These are phyloP conservation scores for Talpa occidentalis DNA, from an alignment of 2,113 vertebrate genomes.

Conservation along the genomic window DNA sequence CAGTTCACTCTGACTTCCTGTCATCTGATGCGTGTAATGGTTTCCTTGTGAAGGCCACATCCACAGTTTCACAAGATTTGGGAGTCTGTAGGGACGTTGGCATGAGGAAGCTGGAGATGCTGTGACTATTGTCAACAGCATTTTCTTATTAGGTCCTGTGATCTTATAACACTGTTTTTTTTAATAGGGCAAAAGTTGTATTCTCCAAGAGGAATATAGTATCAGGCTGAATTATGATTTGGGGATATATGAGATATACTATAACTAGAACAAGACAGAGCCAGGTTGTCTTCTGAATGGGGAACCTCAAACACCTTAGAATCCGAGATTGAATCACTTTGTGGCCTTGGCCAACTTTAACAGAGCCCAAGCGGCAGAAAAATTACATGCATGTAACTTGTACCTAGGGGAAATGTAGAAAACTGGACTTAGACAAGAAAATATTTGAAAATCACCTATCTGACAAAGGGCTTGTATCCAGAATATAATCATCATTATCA, in stretches of 20 bases:
- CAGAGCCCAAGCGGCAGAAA: not conserved
- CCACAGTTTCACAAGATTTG: not conserved
- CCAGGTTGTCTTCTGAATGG: not conserved
- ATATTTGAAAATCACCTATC: conserved; percentile 7
- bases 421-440: not conserved
- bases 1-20: not conserved
- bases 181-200: not conserved
- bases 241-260: not conserved
- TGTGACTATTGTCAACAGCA: not conserved
- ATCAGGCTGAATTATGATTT: not conserved
- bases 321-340: not conserved
- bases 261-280: not conserved
- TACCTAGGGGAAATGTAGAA: not conserved
- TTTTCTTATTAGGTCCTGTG: not conserved
- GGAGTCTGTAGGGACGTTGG: not conserved
- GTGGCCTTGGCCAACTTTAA: not conserved
- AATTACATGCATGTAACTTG: not conserved
- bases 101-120: not conserved
- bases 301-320: not conserved
- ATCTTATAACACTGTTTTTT: not conserved
- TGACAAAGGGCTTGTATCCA: not conserved
- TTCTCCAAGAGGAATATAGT: not conserved
- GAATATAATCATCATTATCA: too few species aligned
- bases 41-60: not conserved
- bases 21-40: not conserved